A percentile compares a stretch with the other conserved stretches of the same genome.
Evolutionary conservation across 2,888 invertebrate species (phyloP).

Genomic region (Polietes domitor): DNA sequence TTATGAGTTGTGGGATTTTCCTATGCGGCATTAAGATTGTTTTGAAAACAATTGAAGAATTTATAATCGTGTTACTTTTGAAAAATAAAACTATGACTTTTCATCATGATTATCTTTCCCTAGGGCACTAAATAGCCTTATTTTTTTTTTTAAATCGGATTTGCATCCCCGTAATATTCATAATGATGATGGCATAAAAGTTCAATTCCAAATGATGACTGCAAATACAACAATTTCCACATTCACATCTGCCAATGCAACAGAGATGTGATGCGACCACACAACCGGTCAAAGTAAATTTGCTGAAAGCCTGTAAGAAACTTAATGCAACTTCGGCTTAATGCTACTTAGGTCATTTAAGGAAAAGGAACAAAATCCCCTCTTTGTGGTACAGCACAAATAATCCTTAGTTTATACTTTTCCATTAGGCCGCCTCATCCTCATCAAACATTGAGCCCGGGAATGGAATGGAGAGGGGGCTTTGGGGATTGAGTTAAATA

Average conservation of each 20-base stretch:
- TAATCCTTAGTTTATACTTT: background rate
- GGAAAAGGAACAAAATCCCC: background rate
- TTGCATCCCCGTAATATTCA: too few relatives aligned
- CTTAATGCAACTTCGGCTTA: conserved; percentile 15
- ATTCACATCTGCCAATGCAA: background rate
- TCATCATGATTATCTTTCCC: too few relatives aligned
- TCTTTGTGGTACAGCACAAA: background rate
- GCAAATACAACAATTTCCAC: background rate
- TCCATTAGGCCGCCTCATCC: background rate
- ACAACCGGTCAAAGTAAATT: background rate
- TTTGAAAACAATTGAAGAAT: too few relatives aligned
- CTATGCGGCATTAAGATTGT: too few relatives aligned
- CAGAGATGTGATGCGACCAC: background rate
- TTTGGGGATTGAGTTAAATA: conserved; percentile 25
- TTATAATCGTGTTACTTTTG: too few relatives aligned
- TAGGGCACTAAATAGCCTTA: too few relatives aligned
- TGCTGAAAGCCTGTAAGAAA: background rate
- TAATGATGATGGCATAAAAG: too few relatives aligned
- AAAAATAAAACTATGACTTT: too few relatives aligned
- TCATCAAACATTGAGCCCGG: background rate
- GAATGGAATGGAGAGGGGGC: background rate
- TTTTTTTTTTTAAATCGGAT: too few relatives aligned
- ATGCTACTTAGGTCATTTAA: background rate
- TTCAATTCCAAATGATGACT: too few relatives aligned
- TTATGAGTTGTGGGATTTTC: too few relatives aligned